phyloP scores from a whole-genome alignment of 2,797 vertebrate species.

The Amniataba percoides region DNA sequence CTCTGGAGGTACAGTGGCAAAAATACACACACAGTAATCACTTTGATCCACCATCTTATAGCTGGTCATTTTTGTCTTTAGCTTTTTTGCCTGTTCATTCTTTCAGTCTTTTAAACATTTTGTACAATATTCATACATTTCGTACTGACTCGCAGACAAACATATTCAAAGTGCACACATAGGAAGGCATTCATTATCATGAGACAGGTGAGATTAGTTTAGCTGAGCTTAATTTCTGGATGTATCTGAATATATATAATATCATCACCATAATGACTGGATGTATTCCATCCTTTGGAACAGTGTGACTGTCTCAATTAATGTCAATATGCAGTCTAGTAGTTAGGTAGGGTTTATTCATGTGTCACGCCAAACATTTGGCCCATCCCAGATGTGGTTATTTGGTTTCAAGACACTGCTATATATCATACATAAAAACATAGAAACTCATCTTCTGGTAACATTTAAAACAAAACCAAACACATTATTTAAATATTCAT shows the following conservation, averaged over 20 bases:
- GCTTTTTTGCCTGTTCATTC: not conserved
- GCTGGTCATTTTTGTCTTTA: not conserved
- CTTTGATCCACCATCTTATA: not conserved
- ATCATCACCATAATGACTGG: not conserved
- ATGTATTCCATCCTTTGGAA: not conserved
- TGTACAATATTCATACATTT: not conserved
- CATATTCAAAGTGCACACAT: too few species aligned
- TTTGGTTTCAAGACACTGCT: not conserved
- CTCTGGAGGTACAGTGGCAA: conserved; percentile 89
- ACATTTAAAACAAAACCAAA: not conserved
- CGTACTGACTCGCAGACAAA: too few species aligned
- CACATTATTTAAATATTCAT: too few species aligned
- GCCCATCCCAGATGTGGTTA: not conserved
- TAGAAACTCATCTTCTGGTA: not conserved
- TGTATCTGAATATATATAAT: not conserved
- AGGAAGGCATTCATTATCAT: too few species aligned
- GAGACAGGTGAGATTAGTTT: not conserved
- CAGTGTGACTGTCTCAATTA: not conserved
- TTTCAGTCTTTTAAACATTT: not conserved
- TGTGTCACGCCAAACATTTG: not conserved
- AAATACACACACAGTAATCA: not conserved
- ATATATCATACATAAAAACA: not conserved
- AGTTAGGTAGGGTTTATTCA: not conserved
- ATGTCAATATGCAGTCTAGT: not conserved
- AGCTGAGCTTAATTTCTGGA: not conserved